Base-by-base conservation (phyloP, 2,797 vertebrate species). In the Aplochiton taeniatus region DNA sequence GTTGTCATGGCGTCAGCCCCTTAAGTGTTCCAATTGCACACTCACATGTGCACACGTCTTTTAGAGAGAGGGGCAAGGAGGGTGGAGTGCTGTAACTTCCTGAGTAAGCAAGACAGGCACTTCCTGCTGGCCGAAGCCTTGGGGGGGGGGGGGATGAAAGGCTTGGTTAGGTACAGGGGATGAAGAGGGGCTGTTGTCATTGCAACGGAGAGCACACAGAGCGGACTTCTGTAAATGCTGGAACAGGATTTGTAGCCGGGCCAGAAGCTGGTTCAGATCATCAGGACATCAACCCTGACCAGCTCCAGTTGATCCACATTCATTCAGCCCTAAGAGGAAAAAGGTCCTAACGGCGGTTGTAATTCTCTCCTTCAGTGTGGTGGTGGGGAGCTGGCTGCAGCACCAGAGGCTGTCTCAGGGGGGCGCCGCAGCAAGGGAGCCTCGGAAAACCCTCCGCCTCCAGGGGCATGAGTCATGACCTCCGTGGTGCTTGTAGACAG, bases 401-500 rank as follows among this genome's bases (percentile, higher is more conserved):
- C 58, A 54, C 69, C 63, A 56, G 76, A 73, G 70, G 43, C 66
- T 47, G 18, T 74, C 68, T 58, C 66, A 53, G 56, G 7, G 74
- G 72, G 63, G 65, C 49, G 51, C 76, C 58, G 74, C 61, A 63
- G 70, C 12, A 0, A 58, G 56, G 50, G 44, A 9, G 41, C 31
- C 31, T 31, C 6, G 31, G 31, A 31, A 6, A 31, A 31, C 6
- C 31, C 31, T 31, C 31, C 6, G 62, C 70, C 57, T 60, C 4
- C 20, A 60, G 63, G 87, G 94, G 91, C 89, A 92, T 95, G 93
- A 92, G 91, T 90, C 84, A 98, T 98, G 97, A 93, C 94, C 83
- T 98, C 97, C 52, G 94, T 94, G 84, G 92, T 95, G 82, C 91
- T 95, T 83, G 90, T 96, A 74, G 94, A 96, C 89, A 90, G 83